Conservation (phyloP, 2,888 invertebrate genomes). For the Drosophila paramelanica region DNA sequence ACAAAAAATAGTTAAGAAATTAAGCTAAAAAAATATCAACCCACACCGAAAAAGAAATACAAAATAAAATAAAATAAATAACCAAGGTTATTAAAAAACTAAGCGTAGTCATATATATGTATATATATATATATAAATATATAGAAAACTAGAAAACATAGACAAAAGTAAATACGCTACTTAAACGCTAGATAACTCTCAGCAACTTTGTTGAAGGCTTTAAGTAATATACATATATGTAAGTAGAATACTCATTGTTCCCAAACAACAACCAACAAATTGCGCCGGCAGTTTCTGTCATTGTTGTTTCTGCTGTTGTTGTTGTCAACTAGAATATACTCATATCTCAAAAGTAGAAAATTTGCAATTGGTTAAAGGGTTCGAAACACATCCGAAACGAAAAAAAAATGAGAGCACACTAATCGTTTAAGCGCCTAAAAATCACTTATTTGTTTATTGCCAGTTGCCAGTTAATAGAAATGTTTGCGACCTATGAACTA, state of each 20-base stretch:
- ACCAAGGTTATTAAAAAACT: conserved; percentile 27
- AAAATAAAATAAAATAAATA: conserved; percentile 30
- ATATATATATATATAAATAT: not conserved
- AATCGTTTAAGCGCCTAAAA: conserved; percentile 64
- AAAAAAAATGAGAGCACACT: conserved; percentile 28
- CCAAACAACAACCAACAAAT: conserved; percentile 55
- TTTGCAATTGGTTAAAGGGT: conserved; percentile 30
- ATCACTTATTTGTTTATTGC: conserved; percentile 70
- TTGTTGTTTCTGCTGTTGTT: conserved; percentile 48
- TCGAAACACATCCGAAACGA: conserved; percentile 30
- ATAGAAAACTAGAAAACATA: conserved; percentile 38
- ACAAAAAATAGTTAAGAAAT: conserved; percentile 21
- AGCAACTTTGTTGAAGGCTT: conserved; percentile 65
- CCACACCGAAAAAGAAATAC: conserved; percentile 43
- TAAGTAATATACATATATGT: conserved; percentile 34
- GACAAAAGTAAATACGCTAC: conserved; percentile 29
- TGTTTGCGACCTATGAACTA: conserved; percentile 71
- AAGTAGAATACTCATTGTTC: conserved; percentile 72
- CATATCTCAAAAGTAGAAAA: conserved; percentile 57
- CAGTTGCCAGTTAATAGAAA: conserved; percentile 60
- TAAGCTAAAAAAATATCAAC: conserved; percentile 37
- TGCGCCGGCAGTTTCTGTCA: conserved; percentile 21
- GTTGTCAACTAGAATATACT: conserved; percentile 83
- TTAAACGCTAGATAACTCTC: conserved; percentile 44
- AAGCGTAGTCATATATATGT: conserved; percentile 1